Evolutionary conservation across 2,113 vertebrate genomes (phyloP).

Genomic region (Numenius arquata): DNA sequence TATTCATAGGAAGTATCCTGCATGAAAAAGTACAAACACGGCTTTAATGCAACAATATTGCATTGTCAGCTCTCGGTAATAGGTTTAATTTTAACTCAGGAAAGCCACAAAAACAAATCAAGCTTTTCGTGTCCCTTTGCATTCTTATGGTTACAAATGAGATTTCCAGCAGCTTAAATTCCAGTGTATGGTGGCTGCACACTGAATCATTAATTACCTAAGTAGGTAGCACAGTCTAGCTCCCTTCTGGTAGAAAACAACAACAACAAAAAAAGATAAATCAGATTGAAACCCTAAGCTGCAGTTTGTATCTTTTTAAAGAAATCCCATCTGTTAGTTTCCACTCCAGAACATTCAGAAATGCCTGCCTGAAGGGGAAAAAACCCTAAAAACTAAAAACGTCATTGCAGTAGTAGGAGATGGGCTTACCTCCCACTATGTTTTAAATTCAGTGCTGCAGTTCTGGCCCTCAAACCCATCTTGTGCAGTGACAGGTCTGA

Average conservation of each 20-base stretch:
- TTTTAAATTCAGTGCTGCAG: slow-evolving; percentile 38
- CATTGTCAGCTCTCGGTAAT: slow-evolving; percentile 61
- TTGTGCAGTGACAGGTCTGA: not conserved
- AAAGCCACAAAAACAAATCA: slow-evolving; percentile 69
- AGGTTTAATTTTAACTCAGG: slow-evolving; percentile 68
- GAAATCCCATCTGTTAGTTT: slow-evolving; percentile 71
- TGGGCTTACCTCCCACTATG: slow-evolving; percentile 13
- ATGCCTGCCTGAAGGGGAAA: slow-evolving; percentile 48
- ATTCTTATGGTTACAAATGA: slow-evolving; percentile 72
- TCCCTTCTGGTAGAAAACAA: slow-evolving; percentile 24
- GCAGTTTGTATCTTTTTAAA: slow-evolving; percentile 62
- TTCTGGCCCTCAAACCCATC: not conserved
- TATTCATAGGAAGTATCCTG: slow-evolving; percentile 58
- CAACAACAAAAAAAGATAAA: not conserved
- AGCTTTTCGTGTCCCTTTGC: slow-evolving; percentile 62
- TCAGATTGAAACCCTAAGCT: slow-evolving; percentile 40
- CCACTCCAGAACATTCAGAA: slow-evolving; percentile 58
- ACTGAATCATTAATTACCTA: slow-evolving; percentile 74
- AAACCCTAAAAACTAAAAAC: slow-evolving; percentile 14
- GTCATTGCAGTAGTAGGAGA: not conserved
- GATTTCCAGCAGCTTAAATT: slow-evolving; percentile 67
- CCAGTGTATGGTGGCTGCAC: slow-evolving; percentile 52
- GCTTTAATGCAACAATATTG: slow-evolving; percentile 48
- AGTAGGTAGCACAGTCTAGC: slow-evolving; percentile 48
- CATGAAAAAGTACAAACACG: slow-evolving; percentile 54